Conservation (phyloP, 2,113 vertebrate genomes). For the Sus scrofa region T2T-Sscrofa CM000830.6:4519001-4519500, state of each 20-base stretch:
- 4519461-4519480: too few relatives aligned
- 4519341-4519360: neutral
- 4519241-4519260: neutral
- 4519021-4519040: too few relatives aligned
- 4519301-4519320: neutral
- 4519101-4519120: neutral
- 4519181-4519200: neutral
- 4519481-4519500: too few relatives aligned
- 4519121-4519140: rapidly evolving
- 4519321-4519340: neutral
- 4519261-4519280: neutral
- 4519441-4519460: too few relatives aligned
- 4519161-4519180: neutral
- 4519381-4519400: too few relatives aligned
- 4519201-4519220: neutral
- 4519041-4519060: rapidly evolving
- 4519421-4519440: too few relatives aligned
- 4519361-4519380: too few relatives aligned
- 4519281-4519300: neutral
- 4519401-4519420: too few relatives aligned
- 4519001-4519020: too few relatives aligned
- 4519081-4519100: neutral
- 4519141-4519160: too few relatives aligned
- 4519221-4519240: too few relatives aligned
- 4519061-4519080: too few relatives aligned